Percentiles rank a stretch among this genome's conserved stretches.
Evolutionary conservation across 2,113 vertebrate species (phyloP).

Genomic region (Bungarus multicinctus): DNA sequence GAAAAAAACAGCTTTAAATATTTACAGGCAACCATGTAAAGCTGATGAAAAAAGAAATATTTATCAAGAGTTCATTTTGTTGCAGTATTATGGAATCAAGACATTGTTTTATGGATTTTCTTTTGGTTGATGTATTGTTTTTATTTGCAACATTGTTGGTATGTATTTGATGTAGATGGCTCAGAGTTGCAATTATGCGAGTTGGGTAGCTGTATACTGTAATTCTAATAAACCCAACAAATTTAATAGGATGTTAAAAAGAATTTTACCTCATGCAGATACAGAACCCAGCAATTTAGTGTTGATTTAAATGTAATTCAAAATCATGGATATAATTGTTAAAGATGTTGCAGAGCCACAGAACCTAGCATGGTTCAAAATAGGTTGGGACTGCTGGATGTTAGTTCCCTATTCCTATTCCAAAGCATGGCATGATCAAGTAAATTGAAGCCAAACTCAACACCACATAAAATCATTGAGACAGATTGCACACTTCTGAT

Average conservation of each 20-base stretch:
- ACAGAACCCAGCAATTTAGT: neutral
- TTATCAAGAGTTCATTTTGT: neutral
- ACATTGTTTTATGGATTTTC: neutral
- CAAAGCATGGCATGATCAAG: neutral
- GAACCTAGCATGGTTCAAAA: neutral
- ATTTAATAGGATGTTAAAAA: neutral
- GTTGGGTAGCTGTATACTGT: neutral
- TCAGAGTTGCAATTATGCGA: neutral
- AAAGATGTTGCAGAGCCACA: neutral
- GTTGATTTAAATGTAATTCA: neutral
- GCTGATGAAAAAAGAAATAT: neutral
- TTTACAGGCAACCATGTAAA: neutral
- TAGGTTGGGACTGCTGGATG: neutral
- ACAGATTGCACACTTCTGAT: neutral
- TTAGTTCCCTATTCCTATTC: neutral
- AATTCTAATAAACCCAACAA: neutral
- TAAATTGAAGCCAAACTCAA: neutral
- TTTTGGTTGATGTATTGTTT: neutral
- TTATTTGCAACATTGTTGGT: neutral
- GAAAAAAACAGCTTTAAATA: conserved; percentile 4
- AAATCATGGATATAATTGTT: neutral
- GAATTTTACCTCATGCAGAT: neutral
- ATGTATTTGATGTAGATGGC: neutral
- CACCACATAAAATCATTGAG: neutral
- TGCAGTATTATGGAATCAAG: neutral